phyloP scores from a whole-genome alignment of 2,113 vertebrate species.

The Lathamus discolor region DNA sequence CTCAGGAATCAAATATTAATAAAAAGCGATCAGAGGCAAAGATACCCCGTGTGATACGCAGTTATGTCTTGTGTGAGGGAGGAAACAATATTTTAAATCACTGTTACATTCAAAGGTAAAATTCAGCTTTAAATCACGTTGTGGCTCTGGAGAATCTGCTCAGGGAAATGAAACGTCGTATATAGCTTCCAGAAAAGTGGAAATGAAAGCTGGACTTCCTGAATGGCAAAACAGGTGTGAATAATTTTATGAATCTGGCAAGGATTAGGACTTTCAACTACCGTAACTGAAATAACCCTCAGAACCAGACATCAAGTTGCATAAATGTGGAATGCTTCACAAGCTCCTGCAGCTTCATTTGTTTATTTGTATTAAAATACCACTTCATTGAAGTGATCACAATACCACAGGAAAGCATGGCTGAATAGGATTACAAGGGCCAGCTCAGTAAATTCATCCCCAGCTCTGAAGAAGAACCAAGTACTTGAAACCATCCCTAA shows the following conservation, averaged over 20 bases:
- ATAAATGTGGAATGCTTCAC: neutral
- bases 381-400: neutral
- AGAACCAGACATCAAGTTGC: neutral
- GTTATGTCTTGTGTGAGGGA: neutral
- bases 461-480: neutral
- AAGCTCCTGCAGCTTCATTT: neutral
- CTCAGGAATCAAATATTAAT: neutral
- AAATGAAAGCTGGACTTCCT: neutral
- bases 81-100: neutral
- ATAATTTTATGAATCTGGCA: neutral
- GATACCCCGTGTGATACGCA: neutral
- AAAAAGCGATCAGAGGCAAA: neutral
- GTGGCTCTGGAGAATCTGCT: neutral
- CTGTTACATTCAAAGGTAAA: neutral
- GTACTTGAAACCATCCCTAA: neutral
- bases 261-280: constrained; percentile 9
- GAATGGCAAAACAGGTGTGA: neutral
- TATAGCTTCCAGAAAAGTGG: neutral
- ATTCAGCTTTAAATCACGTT: neutral
- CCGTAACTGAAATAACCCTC: neutral
- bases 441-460: neutral
- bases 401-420: neutral
- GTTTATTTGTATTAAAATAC: neutral
- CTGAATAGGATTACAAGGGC: neutral
- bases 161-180: neutral